Evolutionary conservation across 2,797 vertebrate genomes (phyloP).

Genomic region (Phyllotis vaccarum): DNA sequence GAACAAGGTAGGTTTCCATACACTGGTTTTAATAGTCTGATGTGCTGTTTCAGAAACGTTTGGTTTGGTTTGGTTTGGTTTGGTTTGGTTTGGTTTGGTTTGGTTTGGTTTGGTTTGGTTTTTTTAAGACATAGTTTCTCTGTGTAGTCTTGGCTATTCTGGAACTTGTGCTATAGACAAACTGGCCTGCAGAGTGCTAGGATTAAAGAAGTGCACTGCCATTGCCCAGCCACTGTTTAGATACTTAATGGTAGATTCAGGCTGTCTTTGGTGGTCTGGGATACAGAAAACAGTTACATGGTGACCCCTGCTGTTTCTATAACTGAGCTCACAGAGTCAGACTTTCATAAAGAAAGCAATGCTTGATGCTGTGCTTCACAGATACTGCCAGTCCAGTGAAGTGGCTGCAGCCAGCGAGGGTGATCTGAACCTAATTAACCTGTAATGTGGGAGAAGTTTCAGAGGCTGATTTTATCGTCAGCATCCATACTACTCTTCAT

Average conservation of each 20-base stretch:
- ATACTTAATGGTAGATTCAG: background rate
- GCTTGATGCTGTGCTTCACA: background rate
- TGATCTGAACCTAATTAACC: background rate
- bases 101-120: background rate
- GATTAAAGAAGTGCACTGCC: background rate
- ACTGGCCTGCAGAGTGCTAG: background rate
- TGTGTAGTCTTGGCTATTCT: background rate
- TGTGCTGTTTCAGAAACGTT: background rate
- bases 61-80: background rate
- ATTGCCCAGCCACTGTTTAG: background rate
- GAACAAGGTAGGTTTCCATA: background rate
- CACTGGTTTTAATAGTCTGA: background rate
- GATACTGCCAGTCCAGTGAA: background rate
- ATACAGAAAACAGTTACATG: background rate
- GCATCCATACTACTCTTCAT: slow-evolving; percentile 25
- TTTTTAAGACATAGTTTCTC: background rate
- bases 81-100: no score
- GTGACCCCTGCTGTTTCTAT: background rate
- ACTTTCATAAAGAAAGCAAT: background rate
- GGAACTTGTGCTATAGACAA: background rate
- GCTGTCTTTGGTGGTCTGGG: background rate
- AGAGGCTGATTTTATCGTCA: background rate
- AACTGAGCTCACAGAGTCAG: background rate
- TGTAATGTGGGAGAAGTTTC: background rate
- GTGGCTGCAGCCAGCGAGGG: background rate